Evolutionary conservation across 2,888 invertebrate genomes (phyloP), one percentile per base, ranked within the genome.

Genomic region (Drosophila cracens): DNA sequence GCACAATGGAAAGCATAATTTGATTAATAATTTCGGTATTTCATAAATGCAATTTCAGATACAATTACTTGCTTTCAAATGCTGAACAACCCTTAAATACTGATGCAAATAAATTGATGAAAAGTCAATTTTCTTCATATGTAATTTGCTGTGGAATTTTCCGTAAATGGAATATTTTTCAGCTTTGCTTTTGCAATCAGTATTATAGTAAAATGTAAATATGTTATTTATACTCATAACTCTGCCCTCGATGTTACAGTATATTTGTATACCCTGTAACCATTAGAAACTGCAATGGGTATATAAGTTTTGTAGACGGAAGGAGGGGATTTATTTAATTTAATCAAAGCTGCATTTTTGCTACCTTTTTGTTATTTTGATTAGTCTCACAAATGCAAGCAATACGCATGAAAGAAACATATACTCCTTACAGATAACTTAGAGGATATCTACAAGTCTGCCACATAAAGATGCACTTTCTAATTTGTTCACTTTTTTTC

Each of bases 201-300:
- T 43, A 75, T 71, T 62, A 67, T 59, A 59, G 27, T 59, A 68
- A 75, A 78, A 78, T 79, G 67, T 79, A 75, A 78, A 79, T 78
- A 68, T 75, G 79, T 71, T 78, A 79, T 77, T 71, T 78, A 79
- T 71, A 57, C 75, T 62, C 60, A 40, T 46, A 66, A 36, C 52
- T 66, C 51, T 52, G 36, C 63, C 52, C 25, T 52, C n/a, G 36
- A 29, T 70, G 33, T 18, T 31, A 36, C 54, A 36, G 36, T 62
- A 46, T 16, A 51, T 51, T 18, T 25, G 11, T 0, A 36, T 36
- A 27, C 31, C 59, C 68, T 68, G 36, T 27, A 51, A 18, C 31
- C 6, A 16, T 57, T n/a, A 31, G 40, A 21, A 11, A n/a, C 8
- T 34, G 10, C 16, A 18, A 11, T 10, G 53, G 53, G 25, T 36